Evolutionary conservation across 1,140 invertebrate species (phyloP), one percentile per base, ranked within the genome.

Genomic region (Marisa cornuarietis): DNA sequence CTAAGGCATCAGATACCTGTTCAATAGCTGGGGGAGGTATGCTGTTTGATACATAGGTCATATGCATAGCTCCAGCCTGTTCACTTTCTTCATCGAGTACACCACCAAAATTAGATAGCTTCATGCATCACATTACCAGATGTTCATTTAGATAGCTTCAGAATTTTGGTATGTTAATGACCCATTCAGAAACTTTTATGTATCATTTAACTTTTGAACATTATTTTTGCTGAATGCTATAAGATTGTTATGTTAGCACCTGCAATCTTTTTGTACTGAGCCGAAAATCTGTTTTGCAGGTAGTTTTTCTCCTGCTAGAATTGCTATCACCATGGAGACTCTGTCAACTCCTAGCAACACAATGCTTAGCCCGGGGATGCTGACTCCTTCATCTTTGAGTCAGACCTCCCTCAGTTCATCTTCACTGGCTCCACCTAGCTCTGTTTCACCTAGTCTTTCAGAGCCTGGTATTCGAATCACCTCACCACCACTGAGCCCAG

Each of bases 401-500:
- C 68, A 42, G 22, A 52, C 77, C 52, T 72, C 77, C 5, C 54
- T 72, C 24, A 71, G 68, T 52, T 68, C 77, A 7, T 52, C 77
- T 14, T 79, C 77, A 18, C 49, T 63, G 1, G 61, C 31, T 66
- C 71, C 78, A 4, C 61, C 68, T 0, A 24, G 73, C 13, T 24
- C 78, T 0, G 31, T 54, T 24, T 79, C 78, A n/a, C 69, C 79
- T 22, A 79, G 79, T 51, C 52, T 81, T 49, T 82, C 81, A 26
- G 82, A 83, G 26, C 76, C 71, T 22, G 78, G 79, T 51, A 72
- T 81, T 31, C 76, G 72, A 42, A 82, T 83, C 52, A 71, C 71
- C 76, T 84, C 82, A 54, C 80, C 72, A 20, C 80, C 81, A 65
- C 82, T 84, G 78, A 82, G 79, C 74, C 75, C 79, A 73, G 82